Evolutionary conservation across 2,888 invertebrate species (phyloP), one percentile per base, ranked within the genome.

Genomic region (Chloromyia formosa): DNA sequence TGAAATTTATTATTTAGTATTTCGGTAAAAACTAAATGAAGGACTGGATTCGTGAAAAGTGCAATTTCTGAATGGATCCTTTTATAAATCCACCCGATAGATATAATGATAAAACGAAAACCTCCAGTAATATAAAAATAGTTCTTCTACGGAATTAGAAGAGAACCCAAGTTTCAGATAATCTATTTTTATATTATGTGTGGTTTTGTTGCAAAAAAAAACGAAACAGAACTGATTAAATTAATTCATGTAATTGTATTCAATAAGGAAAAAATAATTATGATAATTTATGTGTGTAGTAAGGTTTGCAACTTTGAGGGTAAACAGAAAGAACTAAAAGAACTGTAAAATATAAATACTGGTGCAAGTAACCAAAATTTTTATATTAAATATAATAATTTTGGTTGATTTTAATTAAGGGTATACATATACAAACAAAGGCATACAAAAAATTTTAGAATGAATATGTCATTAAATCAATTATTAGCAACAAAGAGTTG

Each of bases 321-420:
- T 54, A 58, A 22, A 58, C 7, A 22, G 58, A 22, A 22, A 22
- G 22, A 20, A n/a, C n/a, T n/a, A n/a, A 14, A 61, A n/a, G 22
- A 14, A 61, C 12, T 23, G 23, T 27, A 35, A 61, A 61, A 14
- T 27, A 10, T n/a, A n/a, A 18, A 22, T 12, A 61, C 20, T 27
- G 61, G 61, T 61, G 61, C 61, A 35, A 27, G n/a, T 16, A 61
- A 16, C 27, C 23, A 20, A 10, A 35, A 40, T 40, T 16, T n/a
- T 62, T 62, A 62, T 62, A 62, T 62, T 62, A 16, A 62, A 62
- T 35, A 40, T 62, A 40, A 16, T 62, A 18, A n/a, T 40, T 62
- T 62, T 62, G 40, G 62, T 61, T 23, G 12, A 3, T 27, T 23
- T n/a, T n/a, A n/a, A n/a, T n/a, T n/a, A n/a, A n/a, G n/a, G n/a